Percentiles rank a stretch among this genome's conserved stretches.
Evolutionary conservation across 2,888 invertebrate species (phyloP).

Genomic region (Amiota mariae): DNA sequence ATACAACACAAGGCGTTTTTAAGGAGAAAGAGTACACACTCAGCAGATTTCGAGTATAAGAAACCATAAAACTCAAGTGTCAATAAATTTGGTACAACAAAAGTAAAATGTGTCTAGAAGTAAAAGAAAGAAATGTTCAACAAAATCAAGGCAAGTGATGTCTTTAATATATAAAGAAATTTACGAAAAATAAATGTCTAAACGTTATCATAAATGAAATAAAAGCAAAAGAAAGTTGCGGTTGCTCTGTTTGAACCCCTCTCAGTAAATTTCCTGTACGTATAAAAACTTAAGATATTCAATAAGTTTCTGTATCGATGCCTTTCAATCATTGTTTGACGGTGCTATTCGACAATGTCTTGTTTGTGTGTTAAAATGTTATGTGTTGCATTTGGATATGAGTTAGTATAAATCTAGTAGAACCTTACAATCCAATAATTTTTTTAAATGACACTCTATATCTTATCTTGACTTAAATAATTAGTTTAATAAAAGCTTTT

Average conservation of each 20-base stretch:
- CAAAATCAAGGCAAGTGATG: constrained; percentile 46
- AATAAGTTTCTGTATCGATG: neutral
- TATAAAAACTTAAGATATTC: constrained; percentile 67
- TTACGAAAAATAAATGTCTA: constrained; percentile 52
- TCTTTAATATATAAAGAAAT: constrained; percentile 48
- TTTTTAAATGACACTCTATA: no score
- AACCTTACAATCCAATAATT: no score
- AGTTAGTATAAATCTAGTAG: no score
- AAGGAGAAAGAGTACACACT: constrained; percentile 45
- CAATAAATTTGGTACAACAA: constrained; percentile 56
- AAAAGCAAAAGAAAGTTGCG: constrained; percentile 59
- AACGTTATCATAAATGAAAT: constrained; percentile 71
- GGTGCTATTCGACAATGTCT: constrained; percentile 46
- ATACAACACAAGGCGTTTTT: constrained; percentile 62
- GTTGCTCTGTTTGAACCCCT: neutral
- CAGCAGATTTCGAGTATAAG: neutral
- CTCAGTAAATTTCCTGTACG: neutral
- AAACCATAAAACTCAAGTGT: constrained; percentile 72
- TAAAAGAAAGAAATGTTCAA: constrained; percentile 24
- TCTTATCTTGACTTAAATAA: no score
- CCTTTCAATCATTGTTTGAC: neutral
- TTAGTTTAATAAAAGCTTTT: no score
- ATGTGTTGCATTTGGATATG: no score
- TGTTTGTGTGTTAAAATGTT: no score
- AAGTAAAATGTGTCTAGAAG: constrained; percentile 25